Evolutionary conservation across 2,113 vertebrate genomes (phyloP).

Genomic region (Delphinapterus leucas): DNA sequence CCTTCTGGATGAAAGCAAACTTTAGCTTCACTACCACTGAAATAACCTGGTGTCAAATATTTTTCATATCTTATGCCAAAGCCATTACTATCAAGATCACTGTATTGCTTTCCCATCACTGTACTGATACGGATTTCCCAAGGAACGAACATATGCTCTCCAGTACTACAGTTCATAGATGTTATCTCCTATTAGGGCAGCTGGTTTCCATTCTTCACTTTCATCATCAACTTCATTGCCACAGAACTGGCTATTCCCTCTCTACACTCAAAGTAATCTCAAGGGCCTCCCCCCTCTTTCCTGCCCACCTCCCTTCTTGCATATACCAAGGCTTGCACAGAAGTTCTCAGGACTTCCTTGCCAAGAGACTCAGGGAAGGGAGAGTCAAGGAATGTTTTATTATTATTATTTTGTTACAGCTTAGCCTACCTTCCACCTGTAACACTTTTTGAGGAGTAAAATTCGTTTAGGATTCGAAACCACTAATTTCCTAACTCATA

Average conservation of each 20-base stretch:
- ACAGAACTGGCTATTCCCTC: neutral
- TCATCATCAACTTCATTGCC: neutral
- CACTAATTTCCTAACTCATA: neutral
- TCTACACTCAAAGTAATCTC: neutral
- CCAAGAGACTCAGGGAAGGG: neutral
- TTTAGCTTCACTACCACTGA: neutral
- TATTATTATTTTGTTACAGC: neutral
- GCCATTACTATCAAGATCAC: neutral
- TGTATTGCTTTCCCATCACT: neutral
- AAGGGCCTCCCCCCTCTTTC: neutral
- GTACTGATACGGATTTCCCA: neutral
- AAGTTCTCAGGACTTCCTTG: neutral
- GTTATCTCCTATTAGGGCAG: neutral
- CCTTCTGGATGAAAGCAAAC: neutral
- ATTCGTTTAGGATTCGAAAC: neutral
- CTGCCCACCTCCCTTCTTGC: neutral
- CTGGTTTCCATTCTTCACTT: neutral
- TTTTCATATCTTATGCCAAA: neutral
- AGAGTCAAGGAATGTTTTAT: neutral
- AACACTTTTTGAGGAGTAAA: neutral
- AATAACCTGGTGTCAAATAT: neutral
- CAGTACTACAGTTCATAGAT: neutral
- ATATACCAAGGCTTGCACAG: neutral
- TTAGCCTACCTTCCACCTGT: neutral
- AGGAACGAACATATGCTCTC: neutral